These are phyloP conservation scores for Pedionomus torquatus DNA, from an alignment of 2,113 vertebrate species.

Conservation along the genomic window DNA sequence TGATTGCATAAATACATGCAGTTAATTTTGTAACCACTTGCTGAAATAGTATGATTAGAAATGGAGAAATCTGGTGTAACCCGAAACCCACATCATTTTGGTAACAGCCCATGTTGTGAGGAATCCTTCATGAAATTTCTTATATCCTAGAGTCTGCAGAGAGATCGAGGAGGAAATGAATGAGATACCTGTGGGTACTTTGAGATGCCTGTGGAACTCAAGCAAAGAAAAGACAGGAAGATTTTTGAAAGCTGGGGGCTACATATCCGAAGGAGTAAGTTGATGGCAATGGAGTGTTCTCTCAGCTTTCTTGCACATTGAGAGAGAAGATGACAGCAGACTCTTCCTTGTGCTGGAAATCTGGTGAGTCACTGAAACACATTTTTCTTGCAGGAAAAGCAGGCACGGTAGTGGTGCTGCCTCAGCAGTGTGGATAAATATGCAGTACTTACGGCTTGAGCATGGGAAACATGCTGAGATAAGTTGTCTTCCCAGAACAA, in stretches of 20 bases:
- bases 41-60: not conserved
- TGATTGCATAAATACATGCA: not conserved
- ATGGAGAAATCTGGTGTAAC: not conserved
- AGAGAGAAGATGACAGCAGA: not conserved
- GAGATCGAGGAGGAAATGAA: not conserved
- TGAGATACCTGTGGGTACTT: not conserved
- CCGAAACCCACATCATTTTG: not conserved
- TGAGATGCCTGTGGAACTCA: not conserved
- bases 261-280: not conserved
- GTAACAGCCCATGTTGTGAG: not conserved
- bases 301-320: not conserved
- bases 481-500: not conserved
- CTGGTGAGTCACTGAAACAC: rapidly evolving
- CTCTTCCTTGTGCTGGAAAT: not conserved
- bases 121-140: not conserved
- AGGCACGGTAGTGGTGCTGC: rapidly evolving
- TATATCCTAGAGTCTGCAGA: not conserved
- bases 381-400: not conserved
- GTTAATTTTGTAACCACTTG: not conserved
- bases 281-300: not conserved
- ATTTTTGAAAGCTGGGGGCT: not conserved
- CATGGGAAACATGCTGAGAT: not conserved
- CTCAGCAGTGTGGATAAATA: not conserved
- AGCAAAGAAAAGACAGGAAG: not conserved
- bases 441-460: not conserved